These are phyloP conservation scores for Tautogolabrus adspersus DNA, from an alignment of 2,113 vertebrate genomes.

Conservation along the genomic window DNA sequence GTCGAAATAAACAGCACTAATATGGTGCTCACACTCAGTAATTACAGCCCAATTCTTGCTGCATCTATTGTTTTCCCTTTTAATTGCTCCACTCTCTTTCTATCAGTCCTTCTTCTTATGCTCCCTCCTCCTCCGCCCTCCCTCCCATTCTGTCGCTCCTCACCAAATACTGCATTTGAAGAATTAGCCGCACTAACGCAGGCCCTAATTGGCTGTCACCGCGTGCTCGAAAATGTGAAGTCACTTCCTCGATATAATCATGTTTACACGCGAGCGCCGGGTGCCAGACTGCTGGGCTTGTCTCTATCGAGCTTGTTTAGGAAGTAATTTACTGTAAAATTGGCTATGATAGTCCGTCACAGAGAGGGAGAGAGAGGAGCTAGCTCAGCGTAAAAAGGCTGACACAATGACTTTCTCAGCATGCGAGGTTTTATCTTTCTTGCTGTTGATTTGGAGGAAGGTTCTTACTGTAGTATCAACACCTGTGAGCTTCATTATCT, in stretches of 20 bases:
- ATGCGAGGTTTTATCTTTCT: not conserved
- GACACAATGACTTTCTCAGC: constrained; percentile 40
- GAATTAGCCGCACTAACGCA: constrained; percentile 77
- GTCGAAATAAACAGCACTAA: constrained; percentile 77
- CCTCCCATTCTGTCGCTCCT: constrained; percentile 28
- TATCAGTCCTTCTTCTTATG: constrained; percentile 21
- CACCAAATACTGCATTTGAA: constrained; percentile 64
- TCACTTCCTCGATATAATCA: constrained; percentile 80
- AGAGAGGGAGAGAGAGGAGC: constrained; percentile 35
- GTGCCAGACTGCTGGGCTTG: constrained; percentile 73
- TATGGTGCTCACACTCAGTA: constrained; percentile 65
- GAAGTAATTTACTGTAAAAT: constrained; percentile 83
- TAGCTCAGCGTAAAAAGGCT: constrained; percentile 67
- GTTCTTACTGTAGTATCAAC: not conserved
- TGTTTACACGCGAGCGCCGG: constrained; percentile 75
- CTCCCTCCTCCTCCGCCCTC: constrained; percentile 11
- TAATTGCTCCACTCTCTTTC: constrained; percentile 75
- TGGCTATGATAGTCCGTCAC: constrained; percentile 77
- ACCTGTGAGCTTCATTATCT: constrained; percentile 50
- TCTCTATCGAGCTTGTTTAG: constrained; percentile 78
- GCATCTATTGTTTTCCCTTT: constrained; percentile 60
- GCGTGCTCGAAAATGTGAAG: constrained; percentile 70
- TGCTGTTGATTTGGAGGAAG: constrained; percentile 5
- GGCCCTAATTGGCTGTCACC: constrained; percentile 84
- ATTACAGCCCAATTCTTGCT: constrained; percentile 78